A percentile compares a stretch with the other conserved stretches of the same genome.
Conservation (phyloP, 2,888 invertebrate species). For the Tuta absoluta region DNA sequence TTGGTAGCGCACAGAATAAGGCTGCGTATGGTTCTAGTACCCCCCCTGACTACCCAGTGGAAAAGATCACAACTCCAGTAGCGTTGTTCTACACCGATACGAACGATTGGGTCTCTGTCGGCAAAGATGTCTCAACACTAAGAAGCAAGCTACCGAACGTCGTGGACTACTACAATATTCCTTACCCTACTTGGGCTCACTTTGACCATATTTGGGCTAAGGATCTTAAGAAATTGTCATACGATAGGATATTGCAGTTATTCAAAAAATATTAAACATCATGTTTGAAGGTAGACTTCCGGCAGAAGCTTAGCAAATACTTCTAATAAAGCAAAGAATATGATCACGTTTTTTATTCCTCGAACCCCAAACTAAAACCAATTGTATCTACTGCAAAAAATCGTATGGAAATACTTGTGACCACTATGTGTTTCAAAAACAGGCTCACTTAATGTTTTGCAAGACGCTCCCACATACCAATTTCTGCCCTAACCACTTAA, state of each 20-base stretch:
- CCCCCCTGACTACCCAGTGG: slow-evolving; percentile 58
- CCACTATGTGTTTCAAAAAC: too few relatives aligned
- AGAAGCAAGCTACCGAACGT: slow-evolving; percentile 75
- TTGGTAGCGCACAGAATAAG: slow-evolving; percentile 52
- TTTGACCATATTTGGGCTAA: slow-evolving; percentile 63
- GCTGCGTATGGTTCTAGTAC: slow-evolving; percentile 48
- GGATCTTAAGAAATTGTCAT: slow-evolving; percentile 48
- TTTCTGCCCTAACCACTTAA: too few relatives aligned
- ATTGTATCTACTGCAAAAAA: too few relatives aligned
- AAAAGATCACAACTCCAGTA: slow-evolving; percentile 56
- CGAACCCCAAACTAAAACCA: too few relatives aligned
- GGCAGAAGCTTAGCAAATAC: too few relatives aligned
- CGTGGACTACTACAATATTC: slow-evolving; percentile 79
- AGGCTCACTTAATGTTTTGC: too few relatives aligned
- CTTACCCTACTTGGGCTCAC: slow-evolving; percentile 70
- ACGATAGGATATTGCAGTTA: slow-evolving; percentile 25
- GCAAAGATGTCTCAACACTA: slow-evolving; percentile 81
- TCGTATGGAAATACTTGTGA: too few relatives aligned
- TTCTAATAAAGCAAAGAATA: too few relatives aligned
- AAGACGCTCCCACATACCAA: too few relatives aligned
- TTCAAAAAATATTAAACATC: slow-evolving; percentile 24
- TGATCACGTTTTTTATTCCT: too few relatives aligned
- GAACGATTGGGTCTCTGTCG: slow-evolving; percentile 86
- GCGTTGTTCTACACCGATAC: slow-evolving; percentile 63
- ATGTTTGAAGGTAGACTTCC: too few relatives aligned